Conservation (phyloP, 2,797 vertebrate genomes). For the Dermochelys coriacea region DNA sequence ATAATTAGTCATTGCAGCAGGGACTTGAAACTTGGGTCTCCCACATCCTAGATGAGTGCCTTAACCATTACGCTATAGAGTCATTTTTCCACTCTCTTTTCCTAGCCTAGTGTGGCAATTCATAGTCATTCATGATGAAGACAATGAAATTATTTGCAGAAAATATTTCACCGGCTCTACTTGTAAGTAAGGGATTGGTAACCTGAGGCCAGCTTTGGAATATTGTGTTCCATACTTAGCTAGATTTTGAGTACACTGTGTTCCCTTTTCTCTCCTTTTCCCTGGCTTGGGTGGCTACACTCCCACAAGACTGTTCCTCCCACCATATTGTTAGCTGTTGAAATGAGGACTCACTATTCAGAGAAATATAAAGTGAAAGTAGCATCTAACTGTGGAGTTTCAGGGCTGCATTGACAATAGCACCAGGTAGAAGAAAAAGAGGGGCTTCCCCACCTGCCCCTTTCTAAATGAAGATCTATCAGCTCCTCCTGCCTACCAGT, state of each 20-base stretch:
- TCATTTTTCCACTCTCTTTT: too few species aligned
- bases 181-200: too few species aligned
- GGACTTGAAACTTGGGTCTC: background rate
- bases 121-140: too few species aligned
- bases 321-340: rapidly evolving
- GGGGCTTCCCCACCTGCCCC: rapidly evolving
- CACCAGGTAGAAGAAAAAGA: background rate
- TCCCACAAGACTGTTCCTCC: background rate
- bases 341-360: background rate
- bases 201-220: too few species aligned
- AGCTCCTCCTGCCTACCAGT: background rate
- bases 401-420: rapidly evolving
- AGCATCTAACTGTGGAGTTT: background rate
- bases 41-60: background rate
- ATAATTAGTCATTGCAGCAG: background rate
- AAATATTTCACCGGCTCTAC: too few species aligned
- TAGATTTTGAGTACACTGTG: too few species aligned
- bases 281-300: background rate
- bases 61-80: background rate
- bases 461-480: background rate
- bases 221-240: too few species aligned
- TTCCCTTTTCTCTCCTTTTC: background rate
- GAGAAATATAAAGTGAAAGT: background rate
- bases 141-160: too few species aligned
- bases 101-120: too few species aligned